phyloP scores from a whole-genome alignment of 2,888 invertebrate species.

The Nomada fucata region DNA sequence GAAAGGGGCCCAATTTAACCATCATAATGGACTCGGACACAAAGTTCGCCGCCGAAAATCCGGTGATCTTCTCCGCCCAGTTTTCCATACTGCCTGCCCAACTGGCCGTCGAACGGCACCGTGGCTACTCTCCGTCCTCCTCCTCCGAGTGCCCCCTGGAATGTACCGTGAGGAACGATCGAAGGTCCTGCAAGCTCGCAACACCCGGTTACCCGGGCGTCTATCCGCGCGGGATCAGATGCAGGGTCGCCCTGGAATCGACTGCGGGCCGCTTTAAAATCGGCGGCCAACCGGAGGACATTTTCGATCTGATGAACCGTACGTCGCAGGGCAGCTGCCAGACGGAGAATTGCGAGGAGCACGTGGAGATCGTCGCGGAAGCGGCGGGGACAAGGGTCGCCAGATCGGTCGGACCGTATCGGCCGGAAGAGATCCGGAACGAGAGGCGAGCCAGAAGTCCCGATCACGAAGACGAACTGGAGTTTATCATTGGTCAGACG shows the following conservation, averaged over 20 bases:
- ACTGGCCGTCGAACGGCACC: slow-evolving; percentile 74
- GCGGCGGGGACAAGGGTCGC: slow-evolving; percentile 37
- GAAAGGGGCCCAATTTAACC: slow-evolving; percentile 76
- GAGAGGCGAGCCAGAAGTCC: slow-evolving; percentile 28
- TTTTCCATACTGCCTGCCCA: slow-evolving; percentile 76
- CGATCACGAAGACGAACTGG: slow-evolving; percentile 74
- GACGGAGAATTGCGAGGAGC: slow-evolving; percentile 77
- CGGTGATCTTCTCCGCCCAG: slow-evolving; percentile 79
- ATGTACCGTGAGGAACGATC: slow-evolving; percentile 76
- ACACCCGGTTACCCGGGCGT: slow-evolving; percentile 78
- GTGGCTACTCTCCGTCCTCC: slow-evolving; percentile 67
- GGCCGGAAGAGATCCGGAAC: neutral
- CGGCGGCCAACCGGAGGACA: slow-evolving; percentile 75
- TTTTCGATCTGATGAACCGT: slow-evolving; percentile 78
- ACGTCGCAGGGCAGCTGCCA: slow-evolving; percentile 76
- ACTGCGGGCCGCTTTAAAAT: slow-evolving; percentile 76
- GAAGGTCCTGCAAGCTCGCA: slow-evolving; percentile 71
- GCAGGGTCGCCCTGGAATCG: slow-evolving; percentile 75
- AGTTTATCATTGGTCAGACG: slow-evolving; percentile 74
- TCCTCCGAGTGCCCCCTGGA: slow-evolving; percentile 76
- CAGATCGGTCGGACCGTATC: slow-evolving; percentile 21
- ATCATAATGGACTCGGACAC: slow-evolving; percentile 77
- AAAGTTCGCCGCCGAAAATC: slow-evolving; percentile 77
- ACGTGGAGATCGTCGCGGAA: slow-evolving; percentile 65
- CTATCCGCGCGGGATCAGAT: slow-evolving; percentile 77